phyloP scores from a whole-genome alignment of 2,888 invertebrate genomes.

The Plagiodera versicolora region DNA sequence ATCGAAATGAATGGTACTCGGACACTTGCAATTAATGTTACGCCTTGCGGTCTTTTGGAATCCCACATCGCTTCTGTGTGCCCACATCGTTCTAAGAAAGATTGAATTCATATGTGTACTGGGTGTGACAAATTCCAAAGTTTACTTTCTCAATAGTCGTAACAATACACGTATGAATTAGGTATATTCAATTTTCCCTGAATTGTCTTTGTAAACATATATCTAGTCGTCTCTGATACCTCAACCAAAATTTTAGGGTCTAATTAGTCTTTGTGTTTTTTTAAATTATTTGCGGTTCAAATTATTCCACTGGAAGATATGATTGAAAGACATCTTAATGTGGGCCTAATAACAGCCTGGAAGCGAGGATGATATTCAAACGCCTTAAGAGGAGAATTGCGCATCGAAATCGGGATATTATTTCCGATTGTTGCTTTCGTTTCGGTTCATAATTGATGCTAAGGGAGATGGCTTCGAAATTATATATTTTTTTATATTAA shows the following conservation, averaged over 20 bases:
- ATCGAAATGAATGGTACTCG: neutral
- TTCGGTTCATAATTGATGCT: neutral
- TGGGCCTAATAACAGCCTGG: neutral
- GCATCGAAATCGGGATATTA: constrained; percentile 11
- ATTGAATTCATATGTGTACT: neutral
- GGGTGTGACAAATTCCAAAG: too few relatives aligned
- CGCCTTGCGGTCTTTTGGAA: constrained; percentile 29
- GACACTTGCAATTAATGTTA: constrained; percentile 21
- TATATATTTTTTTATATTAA: too few relatives aligned
- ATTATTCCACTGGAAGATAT: neutral
- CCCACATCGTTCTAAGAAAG: neutral
- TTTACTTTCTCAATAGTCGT: too few relatives aligned
- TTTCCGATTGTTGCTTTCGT: constrained; percentile 7
- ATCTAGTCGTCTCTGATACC: too few relatives aligned
- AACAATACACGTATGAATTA: too few relatives aligned
- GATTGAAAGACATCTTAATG: constrained; percentile 5
- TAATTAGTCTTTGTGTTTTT: too few relatives aligned
- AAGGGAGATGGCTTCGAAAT: too few relatives aligned
- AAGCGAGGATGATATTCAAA: neutral
- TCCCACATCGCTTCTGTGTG: constrained; percentile 16
- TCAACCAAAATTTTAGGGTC: too few relatives aligned
- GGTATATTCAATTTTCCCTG: too few relatives aligned
- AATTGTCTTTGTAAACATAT: too few relatives aligned
- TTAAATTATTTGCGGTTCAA: neutral
- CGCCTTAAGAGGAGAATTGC: neutral